A percentile compares a stretch with the other conserved stretches of the same genome.
These are phyloP conservation scores for Cataglyphis livida DNA, from an alignment of 2,888 invertebrate species.

Conservation along the genomic window DNA sequence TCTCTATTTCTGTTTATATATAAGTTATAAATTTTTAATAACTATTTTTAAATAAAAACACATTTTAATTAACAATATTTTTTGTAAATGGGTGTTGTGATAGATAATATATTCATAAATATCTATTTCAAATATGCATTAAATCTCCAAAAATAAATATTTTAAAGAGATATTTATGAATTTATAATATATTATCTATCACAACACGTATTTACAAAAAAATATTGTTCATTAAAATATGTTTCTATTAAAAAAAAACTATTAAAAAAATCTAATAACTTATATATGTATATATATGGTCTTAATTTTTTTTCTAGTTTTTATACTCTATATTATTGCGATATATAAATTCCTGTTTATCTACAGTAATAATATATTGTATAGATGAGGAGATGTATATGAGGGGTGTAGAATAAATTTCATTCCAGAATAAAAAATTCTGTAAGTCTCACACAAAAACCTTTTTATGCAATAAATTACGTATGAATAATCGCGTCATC, in stretches of 20 bases:
- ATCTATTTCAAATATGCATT: not conserved
- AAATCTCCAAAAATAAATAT: no score
- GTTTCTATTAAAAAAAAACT: no score
- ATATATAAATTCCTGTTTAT: constrained; percentile 35
- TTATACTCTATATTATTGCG: constrained; percentile 18
- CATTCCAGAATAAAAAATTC: not conserved
- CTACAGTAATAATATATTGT: constrained; percentile 21
- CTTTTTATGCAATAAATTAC: constrained; percentile 1
- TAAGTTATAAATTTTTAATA: not conserved
- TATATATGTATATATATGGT: not conserved
- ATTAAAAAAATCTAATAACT: no score
- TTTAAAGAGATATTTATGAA: no score
- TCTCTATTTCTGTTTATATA: not conserved
- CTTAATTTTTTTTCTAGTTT: not conserved
- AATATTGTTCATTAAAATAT: no score
- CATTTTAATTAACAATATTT: not conserved
- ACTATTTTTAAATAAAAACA: not conserved
- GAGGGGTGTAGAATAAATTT: constrained; percentile 22
- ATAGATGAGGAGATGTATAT: constrained; percentile 1
- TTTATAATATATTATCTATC: no score
- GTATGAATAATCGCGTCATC: constrained; percentile 31
- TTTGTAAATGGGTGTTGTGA: not conserved
- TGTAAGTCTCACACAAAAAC: not conserved
- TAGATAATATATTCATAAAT: constrained; percentile 1
- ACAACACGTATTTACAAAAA: no score